Conservation (phyloP, 2,113 vertebrate genomes). For the Dendrocopos noguchii region DNA sequence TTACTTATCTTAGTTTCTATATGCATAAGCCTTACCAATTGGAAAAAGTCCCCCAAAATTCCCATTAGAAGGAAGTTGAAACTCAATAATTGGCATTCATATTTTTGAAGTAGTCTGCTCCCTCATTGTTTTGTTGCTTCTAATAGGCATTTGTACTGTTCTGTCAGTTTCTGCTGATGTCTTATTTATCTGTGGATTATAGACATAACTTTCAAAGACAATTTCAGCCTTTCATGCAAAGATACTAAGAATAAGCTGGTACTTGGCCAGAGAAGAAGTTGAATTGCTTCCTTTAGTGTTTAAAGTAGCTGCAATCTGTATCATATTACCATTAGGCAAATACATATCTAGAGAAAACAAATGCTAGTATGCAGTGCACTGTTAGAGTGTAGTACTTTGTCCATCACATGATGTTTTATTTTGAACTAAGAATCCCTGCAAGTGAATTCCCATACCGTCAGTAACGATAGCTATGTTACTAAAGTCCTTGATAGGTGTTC, state of each 20-base stretch:
- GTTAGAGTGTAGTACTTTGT: background rate
- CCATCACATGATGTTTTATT: background rate
- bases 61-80: background rate
- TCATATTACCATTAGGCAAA: background rate
- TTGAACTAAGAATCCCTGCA: background rate
- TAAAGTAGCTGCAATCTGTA: background rate
- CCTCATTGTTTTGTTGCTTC: background rate
- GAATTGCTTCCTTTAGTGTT: conserved; percentile 16
- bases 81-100: background rate
- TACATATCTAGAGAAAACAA: background rate
- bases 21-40: background rate
- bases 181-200: background rate
- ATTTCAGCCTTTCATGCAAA: background rate
- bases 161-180: background rate
- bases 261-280: background rate
- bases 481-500: background rate
- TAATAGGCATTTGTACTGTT: background rate
- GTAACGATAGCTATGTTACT: background rate
- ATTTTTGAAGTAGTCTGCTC: background rate
- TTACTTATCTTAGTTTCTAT: background rate
- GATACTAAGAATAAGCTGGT: background rate
- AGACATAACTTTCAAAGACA: background rate
- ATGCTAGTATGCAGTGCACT: background rate
- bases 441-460: background rate
- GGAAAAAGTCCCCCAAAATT: background rate